Percentiles rank a stretch among this genome's conserved stretches.
Evolutionary conservation across 30 jellyfish, hydroid and myxozoan species (phyloP).

Genomic region (Aurelia coerulea): DNA sequence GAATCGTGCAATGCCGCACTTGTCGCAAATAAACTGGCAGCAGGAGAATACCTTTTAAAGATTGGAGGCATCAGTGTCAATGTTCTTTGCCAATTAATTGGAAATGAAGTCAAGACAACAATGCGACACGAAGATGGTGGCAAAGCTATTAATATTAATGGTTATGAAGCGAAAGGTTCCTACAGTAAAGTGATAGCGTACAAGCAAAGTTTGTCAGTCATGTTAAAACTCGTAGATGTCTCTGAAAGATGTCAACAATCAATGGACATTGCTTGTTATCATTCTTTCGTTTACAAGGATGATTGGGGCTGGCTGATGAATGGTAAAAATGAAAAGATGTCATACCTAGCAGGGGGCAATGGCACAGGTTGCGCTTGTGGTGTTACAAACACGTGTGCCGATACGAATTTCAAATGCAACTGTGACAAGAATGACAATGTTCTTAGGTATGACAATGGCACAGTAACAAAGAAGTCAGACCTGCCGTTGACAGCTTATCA

Average conservation of each 20-base stretch:
- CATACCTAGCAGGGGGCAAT: slow-evolving; percentile 53
- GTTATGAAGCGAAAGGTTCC: slow-evolving; percentile 15
- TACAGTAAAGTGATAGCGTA: slow-evolving; percentile 5
- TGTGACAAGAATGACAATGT: slow-evolving; percentile 36
- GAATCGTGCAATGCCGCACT: too few species aligned
- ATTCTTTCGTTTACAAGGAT: not conserved
- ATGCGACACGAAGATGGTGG: slow-evolving; percentile 33
- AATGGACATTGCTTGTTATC: not conserved
- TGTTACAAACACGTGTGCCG: slow-evolving; percentile 13
- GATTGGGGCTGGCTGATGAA: slow-evolving; percentile 7
- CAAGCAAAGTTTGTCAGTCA: not conserved
- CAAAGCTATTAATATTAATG: not conserved
- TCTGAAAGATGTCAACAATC: slow-evolving; percentile 44
- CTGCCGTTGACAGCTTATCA: slow-evolving; percentile 9
- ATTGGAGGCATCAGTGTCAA: not conserved
- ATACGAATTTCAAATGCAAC: slow-evolving; percentile 6
- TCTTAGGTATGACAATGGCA: slow-evolving; percentile 17
- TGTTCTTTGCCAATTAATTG: not conserved
- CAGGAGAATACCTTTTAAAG: too few species aligned
- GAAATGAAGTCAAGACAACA: slow-evolving; percentile 1
- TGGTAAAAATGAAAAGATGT: slow-evolving; percentile 14
- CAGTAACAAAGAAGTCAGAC: slow-evolving; percentile 21
- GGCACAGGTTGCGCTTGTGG: slow-evolving; percentile 68
- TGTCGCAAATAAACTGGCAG: too few species aligned
- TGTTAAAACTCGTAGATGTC: slow-evolving; percentile 20